A percentile compares a stretch with the other conserved stretches of the same genome.
Conservation (phyloP, 2,113 vertebrate genomes). For the Hipposideros armiger region DNA sequence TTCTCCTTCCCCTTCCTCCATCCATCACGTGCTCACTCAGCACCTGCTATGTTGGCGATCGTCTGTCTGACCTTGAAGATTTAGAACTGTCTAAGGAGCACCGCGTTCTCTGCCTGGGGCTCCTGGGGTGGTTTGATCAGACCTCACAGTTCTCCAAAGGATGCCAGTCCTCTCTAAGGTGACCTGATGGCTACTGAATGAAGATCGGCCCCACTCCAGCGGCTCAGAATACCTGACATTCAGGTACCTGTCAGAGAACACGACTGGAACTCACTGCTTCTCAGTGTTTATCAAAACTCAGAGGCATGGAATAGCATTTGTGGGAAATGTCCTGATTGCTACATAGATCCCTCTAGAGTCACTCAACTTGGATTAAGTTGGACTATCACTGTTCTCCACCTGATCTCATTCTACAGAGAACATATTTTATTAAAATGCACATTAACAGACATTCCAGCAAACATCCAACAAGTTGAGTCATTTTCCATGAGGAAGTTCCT, state of each 20-base stretch:
- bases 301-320: neutral
- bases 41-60: neutral
- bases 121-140: neutral
- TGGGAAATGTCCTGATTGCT: neutral
- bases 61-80: neutral
- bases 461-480: neutral
- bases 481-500: neutral
- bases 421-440: neutral
- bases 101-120: neutral
- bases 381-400: neutral
- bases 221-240: neutral
- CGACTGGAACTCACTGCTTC: neutral
- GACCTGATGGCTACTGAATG: neutral
- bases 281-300: neutral
- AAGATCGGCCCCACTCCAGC: rapidly evolving
- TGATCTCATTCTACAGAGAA: neutral
- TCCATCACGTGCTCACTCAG: neutral
- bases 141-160: neutral
- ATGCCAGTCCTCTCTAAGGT: rapidly evolving
- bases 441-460: neutral
- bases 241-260: neutral
- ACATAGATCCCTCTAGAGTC: neutral
- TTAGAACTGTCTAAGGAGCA: neutral
- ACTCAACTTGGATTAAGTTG: neutral
- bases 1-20: neutral